These are phyloP conservation scores for Muricea muricata DNA, from an alignment of 92 coral and sea anemone species.

Conservation along the genomic window DNA sequence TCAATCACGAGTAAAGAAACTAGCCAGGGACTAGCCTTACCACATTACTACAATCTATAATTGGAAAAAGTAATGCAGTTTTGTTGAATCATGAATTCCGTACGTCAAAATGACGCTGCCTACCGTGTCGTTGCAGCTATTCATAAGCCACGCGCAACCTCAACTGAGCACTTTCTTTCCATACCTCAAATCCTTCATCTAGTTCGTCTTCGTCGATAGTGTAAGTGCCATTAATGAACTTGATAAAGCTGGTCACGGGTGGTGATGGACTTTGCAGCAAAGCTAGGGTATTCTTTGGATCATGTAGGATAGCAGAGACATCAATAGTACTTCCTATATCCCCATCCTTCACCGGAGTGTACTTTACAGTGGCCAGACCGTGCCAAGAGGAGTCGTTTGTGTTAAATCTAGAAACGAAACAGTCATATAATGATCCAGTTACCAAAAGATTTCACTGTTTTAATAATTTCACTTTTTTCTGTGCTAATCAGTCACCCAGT, in stretches of 20 bases:
- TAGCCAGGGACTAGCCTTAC: too few relatives aligned
- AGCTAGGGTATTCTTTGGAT: constrained; percentile 18
- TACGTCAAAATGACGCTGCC: too few relatives aligned
- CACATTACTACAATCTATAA: too few relatives aligned
- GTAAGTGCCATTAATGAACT: not conserved
- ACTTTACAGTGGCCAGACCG: constrained; percentile 27
- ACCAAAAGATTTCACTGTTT: too few relatives aligned
- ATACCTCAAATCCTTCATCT: constrained; percentile 15
- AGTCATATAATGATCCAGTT: not conserved
- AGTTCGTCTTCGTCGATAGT: constrained; percentile 22
- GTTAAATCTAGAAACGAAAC: not conserved
- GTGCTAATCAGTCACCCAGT: too few relatives aligned
- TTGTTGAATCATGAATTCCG: too few relatives aligned
- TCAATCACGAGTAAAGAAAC: too few relatives aligned
- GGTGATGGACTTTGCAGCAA: constrained; percentile 2
- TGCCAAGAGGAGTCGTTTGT: constrained; percentile 28
- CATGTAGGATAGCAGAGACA: constrained; percentile 26
- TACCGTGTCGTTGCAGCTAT: too few relatives aligned
- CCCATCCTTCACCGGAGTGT: constrained; percentile 1
- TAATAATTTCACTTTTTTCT: too few relatives aligned
- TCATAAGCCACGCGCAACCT: too few relatives aligned
- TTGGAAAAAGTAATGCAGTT: too few relatives aligned
- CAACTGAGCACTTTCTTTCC: not conserved
- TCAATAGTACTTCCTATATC: not conserved
- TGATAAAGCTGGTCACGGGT: constrained; percentile 19